These are phyloP conservation scores for Cepaea hortensis DNA, from an alignment of 2,888 invertebrate genomes.

Conservation along the genomic window DNA sequence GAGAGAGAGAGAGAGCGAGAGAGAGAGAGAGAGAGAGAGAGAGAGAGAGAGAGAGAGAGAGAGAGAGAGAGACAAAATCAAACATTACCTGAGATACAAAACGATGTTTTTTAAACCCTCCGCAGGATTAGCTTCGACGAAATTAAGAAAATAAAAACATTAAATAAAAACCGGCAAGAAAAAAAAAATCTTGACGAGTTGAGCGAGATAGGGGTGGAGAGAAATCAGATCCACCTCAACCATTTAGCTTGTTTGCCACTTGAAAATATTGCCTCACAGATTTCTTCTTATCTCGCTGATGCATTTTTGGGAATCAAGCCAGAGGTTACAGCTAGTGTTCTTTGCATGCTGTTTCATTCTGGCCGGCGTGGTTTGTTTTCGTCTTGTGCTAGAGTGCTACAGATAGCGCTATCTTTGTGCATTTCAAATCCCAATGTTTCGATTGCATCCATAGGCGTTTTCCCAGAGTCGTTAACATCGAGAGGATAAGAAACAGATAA, in stretches of 20 bases:
- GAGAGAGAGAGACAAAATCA: not conserved
- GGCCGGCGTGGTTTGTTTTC: not conserved
- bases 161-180: not conserved
- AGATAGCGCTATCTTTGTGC: not conserved
- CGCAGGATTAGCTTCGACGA: not conserved
- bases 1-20: not conserved
- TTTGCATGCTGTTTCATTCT: not conserved
- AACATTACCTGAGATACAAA: not conserved
- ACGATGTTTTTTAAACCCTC: not conserved
- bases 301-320: not conserved
- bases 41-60: not conserved
- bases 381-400: not conserved
- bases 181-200: no score
- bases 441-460: conserved; percentile 19
- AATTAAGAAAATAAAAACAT: not conserved
- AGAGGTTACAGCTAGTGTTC: no score
- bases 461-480: not conserved
- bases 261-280: conserved; percentile 8
- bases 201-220: not conserved
- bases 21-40: not conserved
- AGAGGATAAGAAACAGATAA: not conserved
- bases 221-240: not conserved
- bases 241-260: conserved; percentile 22
- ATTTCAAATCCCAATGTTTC: conserved; percentile 7
- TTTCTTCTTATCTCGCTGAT: conserved; percentile 1